Evolutionary conservation across 2,888 invertebrate genomes (phyloP).

Genomic region (Papilio demoleus): DNA sequence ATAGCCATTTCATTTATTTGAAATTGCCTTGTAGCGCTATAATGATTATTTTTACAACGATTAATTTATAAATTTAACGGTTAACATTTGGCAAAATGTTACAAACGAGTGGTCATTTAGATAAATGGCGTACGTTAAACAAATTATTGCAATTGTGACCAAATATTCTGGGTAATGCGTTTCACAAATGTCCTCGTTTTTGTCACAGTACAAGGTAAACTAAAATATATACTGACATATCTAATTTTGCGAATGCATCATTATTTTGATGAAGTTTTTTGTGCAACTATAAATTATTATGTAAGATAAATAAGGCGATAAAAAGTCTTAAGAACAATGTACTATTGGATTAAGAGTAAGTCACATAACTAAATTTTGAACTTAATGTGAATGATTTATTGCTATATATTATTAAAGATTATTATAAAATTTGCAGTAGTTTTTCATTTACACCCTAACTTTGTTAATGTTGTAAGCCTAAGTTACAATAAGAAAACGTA

Average conservation of each 20-base stretch:
- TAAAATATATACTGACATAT: slow-evolving; percentile 30
- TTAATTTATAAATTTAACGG: slow-evolving; percentile 41
- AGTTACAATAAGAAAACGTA: no score
- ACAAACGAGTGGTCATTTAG: slow-evolving; percentile 43
- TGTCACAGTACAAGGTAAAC: slow-evolving; percentile 40
- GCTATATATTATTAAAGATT: no score
- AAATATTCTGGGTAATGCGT: slow-evolving; percentile 41
- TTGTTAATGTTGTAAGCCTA: no score
- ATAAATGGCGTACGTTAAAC: slow-evolving; percentile 42
- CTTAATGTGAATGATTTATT: no score
- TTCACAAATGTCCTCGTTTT: slow-evolving; percentile 40
- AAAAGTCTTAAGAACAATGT: no score
- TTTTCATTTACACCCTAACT: no score
- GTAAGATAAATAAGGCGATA: no score
- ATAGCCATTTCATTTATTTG: slow-evolving; percentile 27
- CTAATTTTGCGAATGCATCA: neutral
- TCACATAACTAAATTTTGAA: no score
- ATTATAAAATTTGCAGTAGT: no score
- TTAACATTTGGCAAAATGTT: slow-evolving; percentile 42
- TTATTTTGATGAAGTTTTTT: no score
- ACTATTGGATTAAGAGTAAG: no score
- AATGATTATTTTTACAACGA: slow-evolving; percentile 40
- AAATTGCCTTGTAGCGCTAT: slow-evolving; percentile 30
- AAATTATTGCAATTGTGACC: slow-evolving; percentile 43
- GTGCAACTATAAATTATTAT: no score